These are phyloP conservation scores for Leuctra nigra DNA, from an alignment of 2,888 invertebrate species.

Conservation along the genomic window DNA sequence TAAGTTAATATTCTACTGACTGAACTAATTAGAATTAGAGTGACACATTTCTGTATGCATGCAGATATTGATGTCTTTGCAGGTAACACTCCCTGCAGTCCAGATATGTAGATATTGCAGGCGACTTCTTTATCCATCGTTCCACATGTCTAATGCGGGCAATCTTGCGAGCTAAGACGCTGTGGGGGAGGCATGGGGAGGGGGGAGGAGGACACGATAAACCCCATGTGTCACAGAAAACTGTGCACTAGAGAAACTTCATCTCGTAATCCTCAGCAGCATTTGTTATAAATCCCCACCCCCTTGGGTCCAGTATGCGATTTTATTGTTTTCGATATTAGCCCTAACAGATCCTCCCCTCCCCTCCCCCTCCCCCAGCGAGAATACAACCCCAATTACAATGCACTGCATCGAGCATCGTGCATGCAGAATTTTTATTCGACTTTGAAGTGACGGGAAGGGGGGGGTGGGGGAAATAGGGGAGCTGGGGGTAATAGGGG, in stretches of 20 bases:
- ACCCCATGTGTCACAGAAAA: slow-evolving; percentile 22
- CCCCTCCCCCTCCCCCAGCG: not conserved
- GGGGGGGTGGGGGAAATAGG: not conserved
- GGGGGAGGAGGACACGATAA: slow-evolving; percentile 15
- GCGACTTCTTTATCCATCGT: not conserved
- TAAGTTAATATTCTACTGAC: too few relatives aligned
- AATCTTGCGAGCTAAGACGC: slow-evolving; percentile 3
- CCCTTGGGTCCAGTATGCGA: slow-evolving; percentile 16
- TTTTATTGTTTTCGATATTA: slow-evolving; percentile 28
- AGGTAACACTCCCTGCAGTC: too few relatives aligned
- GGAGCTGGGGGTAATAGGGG: not conserved
- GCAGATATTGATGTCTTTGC: too few relatives aligned
- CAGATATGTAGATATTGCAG: too few relatives aligned
- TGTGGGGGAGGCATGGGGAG: not conserved
- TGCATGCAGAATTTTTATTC: slow-evolving; percentile 15
- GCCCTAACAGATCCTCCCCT: slow-evolving; percentile 20
- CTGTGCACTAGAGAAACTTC: slow-evolving; percentile 5
- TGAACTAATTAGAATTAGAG: too few relatives aligned
- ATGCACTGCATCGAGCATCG: not conserved
- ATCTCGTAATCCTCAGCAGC: slow-evolving; percentile 25
- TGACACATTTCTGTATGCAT: too few relatives aligned
- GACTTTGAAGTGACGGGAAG: slow-evolving; percentile 13
- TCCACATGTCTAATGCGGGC: not conserved
- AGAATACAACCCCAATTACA: not conserved
- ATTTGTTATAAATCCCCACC: slow-evolving; percentile 24